These are phyloP conservation scores for Magallana nippona DNA, from an alignment of 2,888 invertebrate species.

Conservation along the genomic window DNA sequence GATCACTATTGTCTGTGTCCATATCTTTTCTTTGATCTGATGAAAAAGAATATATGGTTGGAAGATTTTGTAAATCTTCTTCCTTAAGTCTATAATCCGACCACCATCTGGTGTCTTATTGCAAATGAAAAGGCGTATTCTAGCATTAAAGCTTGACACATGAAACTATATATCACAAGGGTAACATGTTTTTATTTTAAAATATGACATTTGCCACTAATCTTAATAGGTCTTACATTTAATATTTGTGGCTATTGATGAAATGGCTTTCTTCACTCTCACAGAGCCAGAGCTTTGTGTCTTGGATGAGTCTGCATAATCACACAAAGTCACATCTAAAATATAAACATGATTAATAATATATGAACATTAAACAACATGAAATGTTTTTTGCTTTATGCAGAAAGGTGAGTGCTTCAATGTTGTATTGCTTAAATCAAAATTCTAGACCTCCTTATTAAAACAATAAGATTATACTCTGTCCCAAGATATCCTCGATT, in stretches of 20 bases:
- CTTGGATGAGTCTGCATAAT: conserved; percentile 17
- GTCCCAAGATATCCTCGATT: no score
- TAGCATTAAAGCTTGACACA: no score
- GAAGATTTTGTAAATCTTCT: no score
- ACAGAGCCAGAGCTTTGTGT: neutral
- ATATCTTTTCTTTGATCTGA: conserved; percentile 22
- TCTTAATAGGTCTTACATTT: neutral
- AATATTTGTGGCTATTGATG: neutral
- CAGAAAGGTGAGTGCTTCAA: no score
- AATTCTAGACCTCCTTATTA: no score
- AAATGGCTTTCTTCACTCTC: conserved; percentile 19
- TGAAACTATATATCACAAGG: no score
- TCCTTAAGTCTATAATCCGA: no score
- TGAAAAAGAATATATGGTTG: neutral
- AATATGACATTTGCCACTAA: neutral
- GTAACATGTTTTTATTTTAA: neutral
- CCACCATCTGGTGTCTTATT: no score
- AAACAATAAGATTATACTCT: no score
- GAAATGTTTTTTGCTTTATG: no score
- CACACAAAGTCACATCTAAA: conserved; percentile 17
- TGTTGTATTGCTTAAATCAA: no score
- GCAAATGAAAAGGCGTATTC: no score
- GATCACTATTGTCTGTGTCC: conserved; percentile 30
- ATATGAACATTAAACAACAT: neutral
- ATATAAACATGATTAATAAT: conserved; percentile 14